Percentiles rank a stretch among this genome's conserved stretches.
These are phyloP conservation scores for Hofmannophila pseudospretella DNA, from an alignment of 2,888 invertebrate species.

Conservation along the genomic window DNA sequence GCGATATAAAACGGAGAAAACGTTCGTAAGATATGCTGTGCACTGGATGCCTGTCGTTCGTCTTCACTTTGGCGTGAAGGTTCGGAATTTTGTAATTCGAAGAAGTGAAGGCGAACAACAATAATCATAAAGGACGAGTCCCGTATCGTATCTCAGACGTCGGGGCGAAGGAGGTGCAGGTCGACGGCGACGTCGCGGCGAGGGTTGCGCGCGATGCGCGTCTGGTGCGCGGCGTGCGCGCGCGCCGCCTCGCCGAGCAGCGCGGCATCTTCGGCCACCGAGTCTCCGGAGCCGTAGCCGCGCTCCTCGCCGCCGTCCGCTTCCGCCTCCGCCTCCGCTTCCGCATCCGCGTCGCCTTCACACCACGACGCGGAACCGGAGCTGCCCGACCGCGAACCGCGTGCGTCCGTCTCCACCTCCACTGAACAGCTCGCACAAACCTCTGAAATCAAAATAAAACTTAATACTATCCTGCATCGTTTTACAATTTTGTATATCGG, in stretches of 20 bases:
- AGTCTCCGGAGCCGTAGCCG: conserved; percentile 75
- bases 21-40: background rate
- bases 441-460: conserved; percentile 44
- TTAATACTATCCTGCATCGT: too few relatives aligned
- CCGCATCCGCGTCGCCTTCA: conserved; percentile 58
- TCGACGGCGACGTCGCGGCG: conserved; percentile 69
- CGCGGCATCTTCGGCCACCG: conserved; percentile 69
- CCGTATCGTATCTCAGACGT: conserved; percentile 38
- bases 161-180: conserved; percentile 65
- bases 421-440: conserved; percentile 68
- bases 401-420: conserved; percentile 67
- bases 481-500: too few relatives aligned
- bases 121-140: background rate
- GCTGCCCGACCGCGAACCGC: conserved; percentile 55
- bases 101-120: background rate
- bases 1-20: conserved; percentile 4
- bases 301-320: conserved; percentile 61
- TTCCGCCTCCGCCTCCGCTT: conserved; percentile 32
- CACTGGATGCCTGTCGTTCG: background rate
- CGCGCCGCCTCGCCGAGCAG: conserved; percentile 49
- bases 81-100: background rate
- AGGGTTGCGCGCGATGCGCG: conserved; percentile 47
- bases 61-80: background rate
- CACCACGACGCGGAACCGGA: conserved; percentile 75
- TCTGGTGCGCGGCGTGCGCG: conserved; percentile 27